These are phyloP conservation scores for Timandra comae DNA, from an alignment of 2,888 invertebrate genomes.

Conservation along the genomic window DNA sequence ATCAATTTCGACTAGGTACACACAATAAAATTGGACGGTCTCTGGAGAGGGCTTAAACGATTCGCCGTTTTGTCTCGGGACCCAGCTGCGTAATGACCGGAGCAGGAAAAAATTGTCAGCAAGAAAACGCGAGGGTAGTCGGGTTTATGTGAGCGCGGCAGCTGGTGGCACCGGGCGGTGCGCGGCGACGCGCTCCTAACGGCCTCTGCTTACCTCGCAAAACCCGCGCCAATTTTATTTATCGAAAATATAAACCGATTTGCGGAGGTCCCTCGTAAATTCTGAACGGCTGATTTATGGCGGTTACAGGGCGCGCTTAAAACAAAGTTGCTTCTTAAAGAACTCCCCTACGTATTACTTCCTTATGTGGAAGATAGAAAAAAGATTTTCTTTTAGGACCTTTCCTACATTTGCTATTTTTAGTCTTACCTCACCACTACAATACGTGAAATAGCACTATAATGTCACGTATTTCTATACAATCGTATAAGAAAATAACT, in stretches of 20 bases:
- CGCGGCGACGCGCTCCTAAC: constrained; percentile 69
- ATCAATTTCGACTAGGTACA: constrained; percentile 74
- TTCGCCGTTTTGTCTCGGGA: constrained; percentile 76
- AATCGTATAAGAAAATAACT: no score
- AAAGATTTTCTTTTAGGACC: constrained; percentile 18
- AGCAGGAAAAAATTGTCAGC: constrained; percentile 77
- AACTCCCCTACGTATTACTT: constrained; percentile 47
- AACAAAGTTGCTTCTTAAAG: constrained; percentile 66
- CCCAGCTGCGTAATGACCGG: constrained; percentile 77
- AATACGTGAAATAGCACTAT: no score
- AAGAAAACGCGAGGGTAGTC: constrained; percentile 75
- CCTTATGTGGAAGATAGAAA: constrained; percentile 30
- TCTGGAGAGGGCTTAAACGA: constrained; percentile 76
- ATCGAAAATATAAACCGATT: constrained; percentile 78
- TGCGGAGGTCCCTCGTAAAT: constrained; percentile 73
- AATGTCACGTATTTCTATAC: no score
- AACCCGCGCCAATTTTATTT: constrained; percentile 77
- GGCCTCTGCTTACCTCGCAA: constrained; percentile 75
- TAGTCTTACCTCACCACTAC: no score
- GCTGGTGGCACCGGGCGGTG: constrained; percentile 41
- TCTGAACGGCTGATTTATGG: constrained; percentile 71
- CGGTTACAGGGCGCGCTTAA: constrained; percentile 69
- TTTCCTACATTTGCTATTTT: constrained; percentile 6
- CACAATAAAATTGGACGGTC: constrained; percentile 76
- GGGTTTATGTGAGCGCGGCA: constrained; percentile 73